Evolutionary conservation across 2,797 vertebrate species (phyloP).

Genomic region (Aeoliscus strigatus): DNA sequence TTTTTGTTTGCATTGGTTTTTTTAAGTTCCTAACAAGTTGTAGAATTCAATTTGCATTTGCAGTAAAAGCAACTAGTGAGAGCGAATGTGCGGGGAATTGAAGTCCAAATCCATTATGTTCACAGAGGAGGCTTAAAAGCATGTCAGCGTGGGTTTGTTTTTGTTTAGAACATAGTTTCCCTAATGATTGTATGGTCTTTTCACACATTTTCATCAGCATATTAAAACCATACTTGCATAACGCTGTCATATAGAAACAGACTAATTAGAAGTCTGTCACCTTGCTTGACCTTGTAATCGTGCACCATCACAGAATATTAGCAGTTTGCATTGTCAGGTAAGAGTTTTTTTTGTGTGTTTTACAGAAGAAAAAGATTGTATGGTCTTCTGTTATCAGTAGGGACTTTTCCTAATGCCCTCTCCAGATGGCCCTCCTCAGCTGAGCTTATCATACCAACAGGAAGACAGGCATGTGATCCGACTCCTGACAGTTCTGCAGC

Average conservation of each 20-base stretch:
- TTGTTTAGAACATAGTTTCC: slow-evolving; percentile 20
- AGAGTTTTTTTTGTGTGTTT: slow-evolving; percentile 1
- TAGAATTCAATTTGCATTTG: background rate
- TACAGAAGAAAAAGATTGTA: slow-evolving; percentile 12
- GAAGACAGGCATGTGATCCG: slow-evolving; percentile 34
- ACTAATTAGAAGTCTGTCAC: slow-evolving; percentile 6
- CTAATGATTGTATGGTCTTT: slow-evolving; percentile 10
- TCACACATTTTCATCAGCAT: slow-evolving; percentile 13
- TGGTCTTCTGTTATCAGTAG: slow-evolving; percentile 29
- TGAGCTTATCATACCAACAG: slow-evolving; percentile 43
- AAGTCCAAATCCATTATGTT: slow-evolving; percentile 11
- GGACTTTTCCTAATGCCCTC: slow-evolving; percentile 42
- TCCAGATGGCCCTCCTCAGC: slow-evolving; percentile 61
- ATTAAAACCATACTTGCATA: slow-evolving; percentile 19
- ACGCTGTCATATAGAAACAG: slow-evolving; percentile 1
- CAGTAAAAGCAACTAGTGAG: background rate
- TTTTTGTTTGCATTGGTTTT: too few relatives aligned
- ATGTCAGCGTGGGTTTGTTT: slow-evolving; percentile 13
- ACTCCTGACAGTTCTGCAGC: slow-evolving; percentile 33
- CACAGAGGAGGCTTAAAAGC: slow-evolving; percentile 6
- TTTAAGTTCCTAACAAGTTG: slow-evolving; percentile 2
- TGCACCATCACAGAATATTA: too few relatives aligned
- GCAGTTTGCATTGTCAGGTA: too few relatives aligned
- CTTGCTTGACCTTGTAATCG: background rate
- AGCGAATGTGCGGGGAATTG: slow-evolving; percentile 1